Percentiles rank a stretch among this genome's conserved stretches.
Conservation (phyloP, 1,140 invertebrate genomes). For the Rhyzopertha dominica region DNA sequence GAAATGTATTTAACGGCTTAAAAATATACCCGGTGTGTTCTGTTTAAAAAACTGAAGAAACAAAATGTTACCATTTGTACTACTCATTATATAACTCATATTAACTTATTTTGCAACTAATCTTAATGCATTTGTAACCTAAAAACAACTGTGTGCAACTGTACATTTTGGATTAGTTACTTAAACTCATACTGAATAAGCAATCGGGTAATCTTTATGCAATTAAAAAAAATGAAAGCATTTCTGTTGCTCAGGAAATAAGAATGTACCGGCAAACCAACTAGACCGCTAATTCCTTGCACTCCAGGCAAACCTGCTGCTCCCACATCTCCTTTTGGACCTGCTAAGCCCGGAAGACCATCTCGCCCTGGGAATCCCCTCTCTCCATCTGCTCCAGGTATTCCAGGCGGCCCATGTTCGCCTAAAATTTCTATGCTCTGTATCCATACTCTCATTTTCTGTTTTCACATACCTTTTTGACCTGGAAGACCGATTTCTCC, state of each 20-base stretch:
- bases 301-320: conserved; percentile 35
- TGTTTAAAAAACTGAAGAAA: no score
- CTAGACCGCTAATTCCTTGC: conserved; percentile 34
- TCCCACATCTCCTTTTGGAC: conserved; percentile 37
- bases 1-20: no score
- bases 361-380: conserved; percentile 28
- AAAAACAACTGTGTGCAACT: no score
- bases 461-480: conserved; percentile 29
- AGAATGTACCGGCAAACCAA: conserved; percentile 38
- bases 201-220: no score
- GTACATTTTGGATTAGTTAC: no score
- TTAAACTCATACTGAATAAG: no score
- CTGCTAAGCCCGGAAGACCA: conserved; percentile 38
- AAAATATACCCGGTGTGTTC: no score
- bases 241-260: not conserved
- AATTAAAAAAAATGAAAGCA: no score
- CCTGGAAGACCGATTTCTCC: conserved; percentile 44
- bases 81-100: no score
- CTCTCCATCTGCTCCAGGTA: conserved; percentile 28
- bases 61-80: no score
- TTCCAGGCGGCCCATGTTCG: conserved; percentile 41
- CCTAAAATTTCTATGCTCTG: conserved; percentile 28
- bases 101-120: no score
- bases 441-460: not conserved
- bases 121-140: no score